Evolutionary conservation across 2,113 vertebrate genomes (phyloP).

Genomic region (Leucoraja erinaceus): DNA sequence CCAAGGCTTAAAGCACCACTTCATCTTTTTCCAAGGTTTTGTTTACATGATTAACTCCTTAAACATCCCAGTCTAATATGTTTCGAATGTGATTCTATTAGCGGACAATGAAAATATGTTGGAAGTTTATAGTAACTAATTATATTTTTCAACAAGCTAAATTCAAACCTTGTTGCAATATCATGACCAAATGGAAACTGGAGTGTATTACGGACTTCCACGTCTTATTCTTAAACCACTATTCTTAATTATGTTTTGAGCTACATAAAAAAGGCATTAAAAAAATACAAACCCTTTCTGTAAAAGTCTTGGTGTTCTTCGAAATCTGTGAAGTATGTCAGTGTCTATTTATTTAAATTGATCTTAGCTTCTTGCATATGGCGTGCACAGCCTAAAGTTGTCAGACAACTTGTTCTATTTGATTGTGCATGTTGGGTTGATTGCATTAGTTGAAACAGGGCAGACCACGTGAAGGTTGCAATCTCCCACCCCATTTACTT

Average conservation of each 20-base stretch:
- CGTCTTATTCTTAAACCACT: not conserved
- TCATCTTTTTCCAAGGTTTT: not conserved
- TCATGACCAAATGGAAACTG: not conserved
- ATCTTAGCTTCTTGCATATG: not conserved
- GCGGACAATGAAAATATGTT: not conserved
- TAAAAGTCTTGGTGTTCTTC: not conserved
- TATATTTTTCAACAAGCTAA: not conserved
- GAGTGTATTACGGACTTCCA: not conserved
- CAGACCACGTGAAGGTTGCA: no score
- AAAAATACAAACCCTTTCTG: not conserved
- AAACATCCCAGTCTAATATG: not conserved
- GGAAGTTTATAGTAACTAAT: not conserved
- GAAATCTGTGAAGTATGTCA: not conserved
- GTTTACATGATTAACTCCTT: not conserved
- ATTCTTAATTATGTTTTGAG: not conserved
- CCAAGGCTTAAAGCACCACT: not conserved
- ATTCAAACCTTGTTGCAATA: not conserved
- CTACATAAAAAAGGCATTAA: not conserved
- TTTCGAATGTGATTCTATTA: not conserved
- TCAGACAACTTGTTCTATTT: no score
- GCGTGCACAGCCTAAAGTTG: no score
- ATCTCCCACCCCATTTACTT: not conserved
- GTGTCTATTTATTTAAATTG: not conserved
- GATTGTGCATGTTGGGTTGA: no score
- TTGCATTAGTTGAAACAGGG: no score